phyloP scores from a whole-genome alignment of 2,797 vertebrate genomes.

The Champsocephalus esox region DNA sequence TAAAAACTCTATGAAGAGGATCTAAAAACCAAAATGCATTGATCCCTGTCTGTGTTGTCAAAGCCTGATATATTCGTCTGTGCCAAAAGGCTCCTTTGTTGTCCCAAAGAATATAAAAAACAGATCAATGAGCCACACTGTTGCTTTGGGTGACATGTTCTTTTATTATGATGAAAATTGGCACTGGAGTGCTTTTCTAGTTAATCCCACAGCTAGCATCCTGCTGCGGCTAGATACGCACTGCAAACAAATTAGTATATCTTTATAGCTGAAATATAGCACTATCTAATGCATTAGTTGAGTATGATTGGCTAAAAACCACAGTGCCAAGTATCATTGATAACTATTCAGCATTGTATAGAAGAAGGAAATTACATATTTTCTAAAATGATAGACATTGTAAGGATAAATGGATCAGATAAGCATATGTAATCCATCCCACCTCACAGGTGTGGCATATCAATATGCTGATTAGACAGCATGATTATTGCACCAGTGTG shows the following conservation, averaged over 20 bases:
- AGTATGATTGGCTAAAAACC: not conserved
- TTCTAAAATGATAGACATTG: not conserved
- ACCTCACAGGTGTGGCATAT: too few relatives aligned
- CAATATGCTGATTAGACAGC: too few relatives aligned
- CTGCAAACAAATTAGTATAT: not conserved
- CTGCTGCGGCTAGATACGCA: constrained; percentile 4
- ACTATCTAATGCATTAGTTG: not conserved
- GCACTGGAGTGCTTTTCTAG: not conserved
- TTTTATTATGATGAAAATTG: constrained; percentile 7
- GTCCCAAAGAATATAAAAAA: constrained; percentile 14
- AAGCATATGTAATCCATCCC: too few relatives aligned
- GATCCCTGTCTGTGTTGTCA: constrained; percentile 3
- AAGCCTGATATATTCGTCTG: not conserved
- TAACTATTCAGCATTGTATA: not conserved
- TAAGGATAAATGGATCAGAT: not conserved
- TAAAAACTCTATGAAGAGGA: constrained; percentile 10
- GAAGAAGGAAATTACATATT: not conserved
- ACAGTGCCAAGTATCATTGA: not conserved
- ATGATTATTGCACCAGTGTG: too few relatives aligned
- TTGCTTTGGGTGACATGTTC: not conserved
- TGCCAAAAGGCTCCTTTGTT: not conserved
- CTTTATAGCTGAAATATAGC: constrained; percentile 1
- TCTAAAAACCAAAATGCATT: constrained; percentile 15
- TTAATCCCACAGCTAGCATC: not conserved
- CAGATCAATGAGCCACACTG: not conserved